These are phyloP conservation scores for Ptiloglossa arizonensis DNA, from an alignment of 1,140 invertebrate genomes.

Conservation along the genomic window DNA sequence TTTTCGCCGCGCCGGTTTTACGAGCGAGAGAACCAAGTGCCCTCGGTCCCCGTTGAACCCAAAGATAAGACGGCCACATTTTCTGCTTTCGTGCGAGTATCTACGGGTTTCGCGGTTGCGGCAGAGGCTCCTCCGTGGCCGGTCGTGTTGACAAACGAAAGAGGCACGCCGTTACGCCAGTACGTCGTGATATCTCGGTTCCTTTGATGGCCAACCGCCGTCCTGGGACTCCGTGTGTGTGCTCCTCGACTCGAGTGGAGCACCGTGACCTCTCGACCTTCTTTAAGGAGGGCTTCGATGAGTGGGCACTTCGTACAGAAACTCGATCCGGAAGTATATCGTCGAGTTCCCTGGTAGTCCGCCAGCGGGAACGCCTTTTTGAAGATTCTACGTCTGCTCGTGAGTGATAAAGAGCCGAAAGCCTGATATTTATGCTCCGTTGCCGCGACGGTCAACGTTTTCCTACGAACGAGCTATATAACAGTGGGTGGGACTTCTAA, in stretches of 20 bases:
- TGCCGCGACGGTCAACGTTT: no score
- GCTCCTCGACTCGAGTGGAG: conserved; percentile 25
- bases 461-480: no score
- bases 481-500: no score
- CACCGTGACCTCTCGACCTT: conserved; percentile 49
- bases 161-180: conserved; percentile 11
- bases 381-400: not conserved
- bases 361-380: not conserved
- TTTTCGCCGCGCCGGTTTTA: not conserved
- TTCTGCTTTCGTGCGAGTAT: conserved; percentile 7
- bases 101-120: conserved; percentile 19
- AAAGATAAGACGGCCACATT: conserved; percentile 28
- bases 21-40: not conserved
- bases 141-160: conserved; percentile 46
- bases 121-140: conserved; percentile 2
- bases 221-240: not conserved
- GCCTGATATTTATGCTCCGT: not conserved
- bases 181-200: conserved; percentile 44
- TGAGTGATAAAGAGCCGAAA: not conserved
- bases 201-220: conserved; percentile 48
- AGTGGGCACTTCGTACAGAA: conserved; percentile 34
- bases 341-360: not conserved
- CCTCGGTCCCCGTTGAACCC: not conserved
- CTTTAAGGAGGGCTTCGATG: conserved; percentile 46
- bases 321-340: conserved; percentile 42